Percentiles rank a stretch among this genome's conserved stretches.
phyloP scores from a whole-genome alignment of 2,797 vertebrate genomes.

The Brachyalestes nurse region DNA sequence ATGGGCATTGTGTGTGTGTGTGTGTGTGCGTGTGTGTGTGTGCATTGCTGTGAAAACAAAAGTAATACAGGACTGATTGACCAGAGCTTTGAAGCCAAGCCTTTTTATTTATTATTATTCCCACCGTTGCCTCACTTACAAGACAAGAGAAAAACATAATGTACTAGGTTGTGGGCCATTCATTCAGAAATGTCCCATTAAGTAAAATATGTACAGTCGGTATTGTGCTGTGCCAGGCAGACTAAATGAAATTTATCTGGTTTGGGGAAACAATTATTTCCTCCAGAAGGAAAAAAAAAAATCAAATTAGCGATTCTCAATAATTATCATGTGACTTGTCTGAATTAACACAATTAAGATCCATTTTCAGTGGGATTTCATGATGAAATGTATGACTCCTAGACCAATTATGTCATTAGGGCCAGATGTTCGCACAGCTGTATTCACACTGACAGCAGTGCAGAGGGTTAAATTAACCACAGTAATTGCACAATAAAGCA shows the following conservation, averaged over 20 bases:
- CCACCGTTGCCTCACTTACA: not conserved
- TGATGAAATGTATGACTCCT: constrained; percentile 66
- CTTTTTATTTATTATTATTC: constrained; percentile 17
- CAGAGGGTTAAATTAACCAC: constrained; percentile 67
- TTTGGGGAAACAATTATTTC: not conserved
- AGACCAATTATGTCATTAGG: constrained; percentile 66
- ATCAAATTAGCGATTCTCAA: constrained; percentile 43
- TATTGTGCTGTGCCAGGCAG: constrained; percentile 22
- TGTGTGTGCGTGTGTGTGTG: constrained; percentile 55
- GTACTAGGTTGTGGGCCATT: not conserved
- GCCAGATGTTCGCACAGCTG: constrained; percentile 76
- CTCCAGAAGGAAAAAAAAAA: not conserved
- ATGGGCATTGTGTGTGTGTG: constrained; percentile 58
- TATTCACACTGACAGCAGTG: constrained; percentile 66
- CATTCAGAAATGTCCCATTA: not conserved
- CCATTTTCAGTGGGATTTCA: constrained; percentile 60
- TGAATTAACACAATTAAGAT: constrained; percentile 74
- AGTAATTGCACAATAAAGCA: constrained; percentile 70
- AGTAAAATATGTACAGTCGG: not conserved
- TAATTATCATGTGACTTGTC: constrained; percentile 61
- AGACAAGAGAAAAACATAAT: constrained; percentile 5
- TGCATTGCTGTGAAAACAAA: constrained; percentile 45
- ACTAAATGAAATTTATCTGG: constrained; percentile 42
- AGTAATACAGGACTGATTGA: constrained; percentile 16
- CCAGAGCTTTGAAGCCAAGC: constrained; percentile 15